phyloP scores from a whole-genome alignment of 2,113 vertebrate species.

The Carollia perspicillata region DNA sequence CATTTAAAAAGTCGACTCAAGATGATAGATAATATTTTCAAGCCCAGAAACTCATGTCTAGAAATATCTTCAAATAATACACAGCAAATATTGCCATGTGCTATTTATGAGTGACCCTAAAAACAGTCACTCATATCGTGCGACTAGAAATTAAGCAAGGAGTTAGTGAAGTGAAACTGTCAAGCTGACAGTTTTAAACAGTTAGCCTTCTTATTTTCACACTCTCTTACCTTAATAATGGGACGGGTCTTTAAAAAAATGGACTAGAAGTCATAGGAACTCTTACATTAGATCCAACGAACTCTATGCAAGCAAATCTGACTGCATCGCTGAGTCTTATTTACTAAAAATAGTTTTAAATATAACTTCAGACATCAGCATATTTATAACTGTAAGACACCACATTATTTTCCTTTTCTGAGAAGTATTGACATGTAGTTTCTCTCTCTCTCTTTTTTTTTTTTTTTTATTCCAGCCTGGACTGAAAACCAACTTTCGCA shows the following conservation, averaged over 20 bases:
- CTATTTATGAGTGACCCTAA: slow-evolving; percentile 66
- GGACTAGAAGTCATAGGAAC: slow-evolving; percentile 66
- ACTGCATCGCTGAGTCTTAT: slow-evolving; percentile 64
- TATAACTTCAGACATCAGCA: slow-evolving; percentile 50
- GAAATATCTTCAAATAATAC: slow-evolving; percentile 68
- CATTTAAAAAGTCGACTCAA: slow-evolving; percentile 28
- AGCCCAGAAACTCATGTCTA: slow-evolving; percentile 59
- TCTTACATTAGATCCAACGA: slow-evolving; percentile 69
- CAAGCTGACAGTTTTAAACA: slow-evolving; percentile 65
- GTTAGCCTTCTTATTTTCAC: slow-evolving; percentile 50
- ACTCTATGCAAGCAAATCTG: slow-evolving; percentile 69
- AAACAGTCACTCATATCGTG: slow-evolving; percentile 51
- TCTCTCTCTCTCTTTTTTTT: background rate
- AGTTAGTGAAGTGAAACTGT: slow-evolving; percentile 72
- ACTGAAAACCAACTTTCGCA: background rate
- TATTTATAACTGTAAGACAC: slow-evolving; percentile 49
- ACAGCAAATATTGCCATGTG: slow-evolving; percentile 44
- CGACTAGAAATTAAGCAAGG: slow-evolving; percentile 74
- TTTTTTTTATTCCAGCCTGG: background rate
- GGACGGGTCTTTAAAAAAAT: slow-evolving; percentile 59
- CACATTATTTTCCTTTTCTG: slow-evolving; percentile 29
- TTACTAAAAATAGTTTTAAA: slow-evolving; percentile 68
- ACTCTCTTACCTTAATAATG: slow-evolving; percentile 66
- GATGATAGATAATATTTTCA: slow-evolving; percentile 64
- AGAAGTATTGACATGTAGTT: slow-evolving; percentile 3